Conservation (phyloP, 2,113 vertebrate genomes). For the Agapornis roseicollis region DNA sequence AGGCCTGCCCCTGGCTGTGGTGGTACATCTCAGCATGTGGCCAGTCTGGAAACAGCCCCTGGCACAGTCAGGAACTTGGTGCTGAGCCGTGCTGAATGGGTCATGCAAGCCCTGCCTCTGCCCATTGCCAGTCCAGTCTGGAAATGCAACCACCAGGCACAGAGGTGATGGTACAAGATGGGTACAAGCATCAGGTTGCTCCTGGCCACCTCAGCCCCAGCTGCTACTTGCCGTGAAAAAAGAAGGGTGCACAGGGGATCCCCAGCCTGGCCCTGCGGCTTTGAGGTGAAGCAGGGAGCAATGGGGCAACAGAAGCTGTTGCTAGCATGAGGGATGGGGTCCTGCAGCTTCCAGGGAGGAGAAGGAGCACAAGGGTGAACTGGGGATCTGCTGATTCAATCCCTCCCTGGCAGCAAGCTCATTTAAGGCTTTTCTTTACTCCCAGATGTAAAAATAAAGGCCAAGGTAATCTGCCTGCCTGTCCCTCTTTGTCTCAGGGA, state of each 20-base stretch:
- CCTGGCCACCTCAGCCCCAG: not conserved
- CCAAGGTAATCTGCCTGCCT: constrained; percentile 50
- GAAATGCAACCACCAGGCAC: rapidly evolving
- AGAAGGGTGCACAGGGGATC: not conserved
- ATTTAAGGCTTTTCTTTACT: constrained; percentile 28
- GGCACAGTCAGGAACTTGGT: not conserved
- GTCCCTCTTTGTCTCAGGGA: constrained; percentile 54
- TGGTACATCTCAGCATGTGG: rapidly evolving
- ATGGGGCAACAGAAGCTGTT: rapidly evolving
- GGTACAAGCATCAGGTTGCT: not conserved
- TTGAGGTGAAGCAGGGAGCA: not conserved
- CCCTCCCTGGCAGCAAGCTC: not conserved
- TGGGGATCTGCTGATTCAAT: not conserved
- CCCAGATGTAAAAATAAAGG: constrained; percentile 52
- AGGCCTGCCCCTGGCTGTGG: not conserved
- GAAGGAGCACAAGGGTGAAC: not conserved
- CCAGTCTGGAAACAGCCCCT: not conserved
- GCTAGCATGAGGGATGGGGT: not conserved
- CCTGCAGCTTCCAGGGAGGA: not conserved
- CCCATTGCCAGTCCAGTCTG: not conserved
- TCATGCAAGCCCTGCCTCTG: not conserved
- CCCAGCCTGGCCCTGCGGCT: not conserved
- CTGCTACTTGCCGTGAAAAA: rapidly evolving
- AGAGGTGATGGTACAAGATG: not conserved
- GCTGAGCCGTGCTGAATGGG: not conserved